phyloP scores from a whole-genome alignment of 2,113 vertebrate species.

The Datnioides undecimradiatus region DNA sequence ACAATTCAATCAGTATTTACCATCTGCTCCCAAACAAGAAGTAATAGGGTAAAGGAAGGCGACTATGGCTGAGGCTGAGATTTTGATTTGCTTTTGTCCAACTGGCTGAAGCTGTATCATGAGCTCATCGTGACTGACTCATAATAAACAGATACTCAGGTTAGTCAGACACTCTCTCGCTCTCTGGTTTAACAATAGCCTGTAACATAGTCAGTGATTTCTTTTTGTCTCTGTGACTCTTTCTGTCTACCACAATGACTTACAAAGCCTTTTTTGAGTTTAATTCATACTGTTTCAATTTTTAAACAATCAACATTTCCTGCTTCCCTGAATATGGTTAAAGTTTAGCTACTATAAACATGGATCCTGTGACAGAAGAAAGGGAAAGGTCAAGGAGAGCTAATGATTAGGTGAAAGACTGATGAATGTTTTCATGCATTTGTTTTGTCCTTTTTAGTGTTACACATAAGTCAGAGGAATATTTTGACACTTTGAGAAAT shows the following conservation, averaged over 20 bases:
- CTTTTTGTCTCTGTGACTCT: background rate
- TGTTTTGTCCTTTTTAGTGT: background rate
- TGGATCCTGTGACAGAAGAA: background rate
- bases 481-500: too few relatives aligned
- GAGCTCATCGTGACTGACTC: background rate
- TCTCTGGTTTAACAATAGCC: background rate
- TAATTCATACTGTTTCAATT: too few relatives aligned
- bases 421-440: background rate
- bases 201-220: too few relatives aligned
- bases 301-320: background rate
- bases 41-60: background rate
- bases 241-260: background rate
- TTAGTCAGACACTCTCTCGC: background rate
- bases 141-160: background rate
- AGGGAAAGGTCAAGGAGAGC: background rate
- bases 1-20: conserved; percentile 20
- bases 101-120: background rate
- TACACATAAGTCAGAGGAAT: too few relatives aligned
- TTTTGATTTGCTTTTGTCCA: background rate
- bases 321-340: background rate
- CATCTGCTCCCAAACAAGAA: background rate
- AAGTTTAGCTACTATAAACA: background rate
- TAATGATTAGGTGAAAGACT: background rate
- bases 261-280: background rate
- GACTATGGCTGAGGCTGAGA: background rate